Percentiles rank a stretch among this genome's conserved stretches.
Conservation (phyloP, 2,797 vertebrate species). For the Natrix natrix region DNA sequence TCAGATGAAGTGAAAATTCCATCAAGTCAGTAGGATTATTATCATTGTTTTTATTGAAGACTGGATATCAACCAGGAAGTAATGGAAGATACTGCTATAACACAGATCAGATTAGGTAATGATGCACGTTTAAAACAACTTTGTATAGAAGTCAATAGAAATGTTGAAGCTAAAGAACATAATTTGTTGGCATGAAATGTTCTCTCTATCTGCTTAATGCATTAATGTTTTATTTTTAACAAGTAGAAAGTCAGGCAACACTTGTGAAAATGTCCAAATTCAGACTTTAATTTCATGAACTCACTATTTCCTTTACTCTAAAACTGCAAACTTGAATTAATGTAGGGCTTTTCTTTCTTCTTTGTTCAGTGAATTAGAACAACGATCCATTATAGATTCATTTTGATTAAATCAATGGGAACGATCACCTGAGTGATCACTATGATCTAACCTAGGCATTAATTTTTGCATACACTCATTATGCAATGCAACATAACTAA, state of each 20-base stretch:
- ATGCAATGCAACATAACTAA: neutral
- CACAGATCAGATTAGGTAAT: conserved; percentile 8
- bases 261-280: neutral
- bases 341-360: neutral
- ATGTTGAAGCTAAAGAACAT: neutral
- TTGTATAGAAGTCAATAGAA: neutral
- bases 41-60: conserved; percentile 2
- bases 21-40: conserved; percentile 1
- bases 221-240: neutral
- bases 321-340: neutral
- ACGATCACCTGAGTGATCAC: neutral
- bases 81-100: neutral
- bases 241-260: neutral
- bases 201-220: neutral
- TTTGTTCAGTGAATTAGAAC: neutral
- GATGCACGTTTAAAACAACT: neutral
- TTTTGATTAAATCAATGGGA: neutral
- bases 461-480: neutral
- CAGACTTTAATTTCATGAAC: neutral
- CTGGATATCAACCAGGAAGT: conserved; percentile 2
- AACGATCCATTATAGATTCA: neutral
- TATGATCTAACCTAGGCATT: neutral
- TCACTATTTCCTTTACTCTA: neutral
- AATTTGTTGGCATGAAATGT: neutral
- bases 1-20: conserved; percentile 25